A percentile compares a stretch with the other conserved stretches of the same genome.
These are phyloP conservation scores for Camponotus floridanus DNA, from an alignment of 1,140 invertebrate species.

Conservation along the genomic window DNA sequence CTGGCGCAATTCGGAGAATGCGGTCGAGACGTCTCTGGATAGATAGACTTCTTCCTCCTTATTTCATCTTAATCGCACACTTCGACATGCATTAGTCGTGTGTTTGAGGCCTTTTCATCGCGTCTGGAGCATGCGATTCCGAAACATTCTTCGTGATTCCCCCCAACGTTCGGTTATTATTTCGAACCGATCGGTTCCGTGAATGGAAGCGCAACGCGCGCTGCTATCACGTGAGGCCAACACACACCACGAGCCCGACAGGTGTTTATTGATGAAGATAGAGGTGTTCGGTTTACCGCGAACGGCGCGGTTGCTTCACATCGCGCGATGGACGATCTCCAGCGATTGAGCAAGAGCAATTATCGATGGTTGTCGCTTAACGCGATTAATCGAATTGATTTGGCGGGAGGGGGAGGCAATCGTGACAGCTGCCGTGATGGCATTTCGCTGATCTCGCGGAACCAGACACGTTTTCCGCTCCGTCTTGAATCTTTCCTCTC, in stretches of 20 bases:
- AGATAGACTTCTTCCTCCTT: too few species aligned
- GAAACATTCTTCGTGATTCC: neutral
- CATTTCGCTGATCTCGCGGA: neutral
- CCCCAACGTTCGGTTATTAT: neutral
- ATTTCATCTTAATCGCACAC: neutral
- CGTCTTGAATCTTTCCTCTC: conserved; percentile 24
- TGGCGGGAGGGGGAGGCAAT: conserved; percentile 43
- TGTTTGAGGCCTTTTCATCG: neutral
- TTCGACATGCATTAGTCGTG: too few species aligned
- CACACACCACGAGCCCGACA: conserved; percentile 61
- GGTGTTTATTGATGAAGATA: conserved; percentile 75
- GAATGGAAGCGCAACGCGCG: conserved; percentile 67
- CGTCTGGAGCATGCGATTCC: neutral
- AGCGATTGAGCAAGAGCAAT: conserved; percentile 79
- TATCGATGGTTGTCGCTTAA: conserved; percentile 78
- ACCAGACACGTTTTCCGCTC: neutral
- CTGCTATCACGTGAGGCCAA: conserved; percentile 44
- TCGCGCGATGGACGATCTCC: conserved; percentile 24
- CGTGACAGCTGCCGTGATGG: conserved; percentile 47
- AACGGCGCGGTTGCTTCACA: conserved; percentile 64
- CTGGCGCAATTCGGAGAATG: neutral
- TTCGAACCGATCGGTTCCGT: conserved; percentile 18
- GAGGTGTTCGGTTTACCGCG: conserved; percentile 57
- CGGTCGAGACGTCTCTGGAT: neutral
- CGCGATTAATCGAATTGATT: conserved; percentile 80